These are phyloP conservation scores for Sus scrofa DNA, from an alignment of 2,113 vertebrate species.

Conservation along the genomic window DNA sequence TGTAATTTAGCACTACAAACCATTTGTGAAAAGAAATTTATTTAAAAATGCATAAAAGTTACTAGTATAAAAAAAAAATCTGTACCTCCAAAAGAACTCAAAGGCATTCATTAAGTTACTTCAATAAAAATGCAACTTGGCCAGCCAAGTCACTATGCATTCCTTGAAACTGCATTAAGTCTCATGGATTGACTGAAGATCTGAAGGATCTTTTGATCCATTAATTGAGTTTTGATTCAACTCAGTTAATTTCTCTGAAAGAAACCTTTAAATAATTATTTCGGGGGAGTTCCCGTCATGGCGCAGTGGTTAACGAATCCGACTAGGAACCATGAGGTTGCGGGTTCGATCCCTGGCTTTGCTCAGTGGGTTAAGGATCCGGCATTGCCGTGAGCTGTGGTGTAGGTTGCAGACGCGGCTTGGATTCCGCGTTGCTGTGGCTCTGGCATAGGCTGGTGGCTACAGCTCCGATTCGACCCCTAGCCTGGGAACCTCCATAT, in stretches of 20 bases:
- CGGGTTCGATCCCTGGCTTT: too few species aligned
- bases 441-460: too few species aligned
- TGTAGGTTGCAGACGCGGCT: too few species aligned
- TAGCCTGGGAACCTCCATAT: too few species aligned
- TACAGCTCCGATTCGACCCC: too few species aligned
- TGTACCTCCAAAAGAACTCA: constrained; percentile 80
- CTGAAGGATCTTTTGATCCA: constrained; percentile 9
- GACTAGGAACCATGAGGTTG: too few species aligned
- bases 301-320: too few species aligned
- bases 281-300: too few species aligned
- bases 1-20: constrained; percentile 85
- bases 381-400: too few species aligned
- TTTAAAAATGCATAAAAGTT: constrained; percentile 82
- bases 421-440: too few species aligned
- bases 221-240: neutral
- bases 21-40: constrained; percentile 85
- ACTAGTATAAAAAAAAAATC: constrained; percentile 75
- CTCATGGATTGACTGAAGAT: constrained; percentile 72
- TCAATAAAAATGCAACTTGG: constrained; percentile 89
- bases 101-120: constrained; percentile 75
- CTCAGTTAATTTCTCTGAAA: constrained; percentile 42
- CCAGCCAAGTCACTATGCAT: constrained; percentile 91
- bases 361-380: too few species aligned
- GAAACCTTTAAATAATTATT: constrained; percentile 63
- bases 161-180: neutral